Conservation (phyloP, 2,113 vertebrate genomes). For the Corythaixoides concolor region DNA sequence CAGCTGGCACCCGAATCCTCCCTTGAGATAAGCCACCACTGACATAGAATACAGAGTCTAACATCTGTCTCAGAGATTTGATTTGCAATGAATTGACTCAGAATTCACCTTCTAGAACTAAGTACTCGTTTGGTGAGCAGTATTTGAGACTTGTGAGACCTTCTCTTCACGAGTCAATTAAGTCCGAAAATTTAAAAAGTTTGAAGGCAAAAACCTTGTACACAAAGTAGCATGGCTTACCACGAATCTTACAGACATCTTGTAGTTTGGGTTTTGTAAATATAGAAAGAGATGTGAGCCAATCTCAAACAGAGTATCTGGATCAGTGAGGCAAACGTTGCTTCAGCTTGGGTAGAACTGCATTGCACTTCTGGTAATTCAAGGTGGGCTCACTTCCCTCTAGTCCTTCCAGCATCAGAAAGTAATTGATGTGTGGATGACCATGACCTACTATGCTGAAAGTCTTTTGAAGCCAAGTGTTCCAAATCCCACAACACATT, state of each 20-base stretch:
- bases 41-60: not conserved
- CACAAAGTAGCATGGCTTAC: not conserved
- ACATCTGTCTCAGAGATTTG: not conserved
- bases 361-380: not conserved
- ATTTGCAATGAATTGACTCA: not conserved
- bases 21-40: constrained; percentile 3
- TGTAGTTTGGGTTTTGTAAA: not conserved
- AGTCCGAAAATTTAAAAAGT: not conserved
- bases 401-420: not conserved
- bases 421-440: not conserved
- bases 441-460: not conserved
- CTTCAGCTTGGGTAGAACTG: not conserved
- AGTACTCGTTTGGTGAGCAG: not conserved
- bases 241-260: not conserved
- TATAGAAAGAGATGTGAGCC: not conserved
- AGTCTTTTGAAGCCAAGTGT: not conserved
- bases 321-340: not conserved
- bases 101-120: not conserved
- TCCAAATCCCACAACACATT: not conserved
- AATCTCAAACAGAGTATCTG: not conserved
- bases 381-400: not conserved
- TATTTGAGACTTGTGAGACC: not conserved
- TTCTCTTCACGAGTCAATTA: not conserved
- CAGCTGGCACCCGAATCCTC: constrained; percentile 16
- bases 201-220: not conserved